These are phyloP conservation scores for Drosophila sechellia DNA, from an alignment of 1,140 invertebrate species.

Conservation along the genomic window DNA sequence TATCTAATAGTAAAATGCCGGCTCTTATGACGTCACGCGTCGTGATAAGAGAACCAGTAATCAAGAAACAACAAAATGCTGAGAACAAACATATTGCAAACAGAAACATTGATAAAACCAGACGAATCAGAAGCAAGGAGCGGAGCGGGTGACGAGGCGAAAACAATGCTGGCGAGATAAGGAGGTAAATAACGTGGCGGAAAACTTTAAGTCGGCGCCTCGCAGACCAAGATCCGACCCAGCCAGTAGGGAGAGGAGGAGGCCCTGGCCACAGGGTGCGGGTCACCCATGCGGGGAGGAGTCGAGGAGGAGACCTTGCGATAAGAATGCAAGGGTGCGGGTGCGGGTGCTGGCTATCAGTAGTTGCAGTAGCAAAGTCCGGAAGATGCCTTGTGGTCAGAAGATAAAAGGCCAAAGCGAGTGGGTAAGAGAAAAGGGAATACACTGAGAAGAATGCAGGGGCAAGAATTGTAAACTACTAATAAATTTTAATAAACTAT, in stretches of 20 bases:
- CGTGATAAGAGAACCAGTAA: conserved; percentile 43
- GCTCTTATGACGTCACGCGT: conserved; percentile 55
- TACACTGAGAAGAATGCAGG: conserved; percentile 4
- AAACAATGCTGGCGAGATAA: conserved; percentile 70
- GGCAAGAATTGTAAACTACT: too few species aligned
- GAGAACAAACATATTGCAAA: conserved; percentile 64
- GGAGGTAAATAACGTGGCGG: conserved; percentile 73
- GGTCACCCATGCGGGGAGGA: conserved; percentile 31
- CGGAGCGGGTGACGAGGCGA: conserved; percentile 2
- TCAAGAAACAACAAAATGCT: conserved; percentile 16
- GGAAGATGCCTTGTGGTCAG: conserved; percentile 60
- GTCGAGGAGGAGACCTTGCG: conserved; percentile 38
- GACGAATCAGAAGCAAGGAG: conserved; percentile 18
- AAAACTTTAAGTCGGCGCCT: conserved; percentile 68
- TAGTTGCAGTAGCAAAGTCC: conserved; percentile 39
- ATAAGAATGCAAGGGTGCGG: conserved; percentile 54
- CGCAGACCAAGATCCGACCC: conserved; percentile 4
- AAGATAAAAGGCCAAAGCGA: conserved; percentile 55
- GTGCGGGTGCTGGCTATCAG: conserved; percentile 34
- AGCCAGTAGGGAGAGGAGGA: conserved; percentile 1
- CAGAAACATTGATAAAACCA: conserved; percentile 53
- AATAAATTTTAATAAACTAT: too few species aligned
- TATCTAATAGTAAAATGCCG: conserved; percentile 37
- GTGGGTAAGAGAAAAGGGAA: background rate
- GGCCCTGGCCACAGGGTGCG: conserved; percentile 24